Evolutionary conservation across 2,797 vertebrate genomes (phyloP), one percentile per base, ranked within the genome.

Genomic region (Sebastes dallii): DNA sequence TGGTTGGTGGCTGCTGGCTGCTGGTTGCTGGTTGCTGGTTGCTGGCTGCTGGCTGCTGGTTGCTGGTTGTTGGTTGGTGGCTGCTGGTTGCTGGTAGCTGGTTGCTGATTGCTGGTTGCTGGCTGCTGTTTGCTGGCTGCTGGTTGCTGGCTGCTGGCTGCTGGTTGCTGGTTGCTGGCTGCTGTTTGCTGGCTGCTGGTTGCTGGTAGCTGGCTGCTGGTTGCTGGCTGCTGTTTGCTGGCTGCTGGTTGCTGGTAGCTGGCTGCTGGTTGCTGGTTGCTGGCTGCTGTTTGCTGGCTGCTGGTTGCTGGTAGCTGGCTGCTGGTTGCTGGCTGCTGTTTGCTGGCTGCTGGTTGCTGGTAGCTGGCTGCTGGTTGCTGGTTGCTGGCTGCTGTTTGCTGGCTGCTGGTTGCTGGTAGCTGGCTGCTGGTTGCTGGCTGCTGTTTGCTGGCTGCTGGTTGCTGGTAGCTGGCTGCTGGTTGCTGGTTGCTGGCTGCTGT

Each of bases 381-480:
- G 34, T 1, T 36, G 34, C 18, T 14, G 12, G 61, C 25, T n/a
- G 24, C n/a, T n/a, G n/a, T 25, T 1, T 2, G 6, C 20, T 39
- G 36, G 32, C 0, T 11, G 3, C 32, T 11, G 32, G 32, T 0
- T 10, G 9, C 9, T 2, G 32, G 32, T 0, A 11, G 34, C 11
- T 5, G 34, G 34, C 0, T 34, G 34, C 34, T 34, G 34, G 10
- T 1, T 11, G 1, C 10, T 12, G 34, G 34, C 0, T 12, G 36
- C 36, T 1, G 36, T 12, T 0, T 39, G 36, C 5, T 3, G 25
- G 42, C 2, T 9, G 7, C 20, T 36, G 36, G 8, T 0, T 3
- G 34, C 10, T 12, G 10, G 34, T 0, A n/a, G n/a, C n/a, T n/a
- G n/a, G n/a, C n/a, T 11, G 34, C 4, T 1, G 36, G 12, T 0